Evolutionary conservation across 2,888 invertebrate species (phyloP).

Genomic region (Periphyllus acericola): DNA sequence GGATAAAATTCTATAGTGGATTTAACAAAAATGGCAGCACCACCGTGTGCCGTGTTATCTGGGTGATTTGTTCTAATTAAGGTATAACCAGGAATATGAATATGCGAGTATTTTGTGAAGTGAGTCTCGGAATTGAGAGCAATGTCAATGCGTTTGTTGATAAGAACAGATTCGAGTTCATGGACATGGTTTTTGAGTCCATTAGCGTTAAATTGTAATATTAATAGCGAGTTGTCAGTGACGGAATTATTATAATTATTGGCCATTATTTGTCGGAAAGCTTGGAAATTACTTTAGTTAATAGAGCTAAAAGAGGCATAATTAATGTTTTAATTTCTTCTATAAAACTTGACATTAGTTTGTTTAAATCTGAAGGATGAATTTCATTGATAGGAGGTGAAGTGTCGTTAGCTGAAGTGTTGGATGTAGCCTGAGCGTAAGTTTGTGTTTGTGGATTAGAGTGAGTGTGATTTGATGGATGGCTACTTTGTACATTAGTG

Average conservation of each 20-base stretch:
- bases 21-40: slow-evolving; percentile 11
- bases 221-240: slow-evolving; percentile 42
- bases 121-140: not conserved
- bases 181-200: no score
- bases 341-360: slow-evolving; percentile 2
- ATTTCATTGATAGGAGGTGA: slow-evolving; percentile 4
- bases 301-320: slow-evolving; percentile 10
- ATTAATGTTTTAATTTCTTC: slow-evolving; percentile 24
- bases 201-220: no score
- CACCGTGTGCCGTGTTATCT: not conserved
- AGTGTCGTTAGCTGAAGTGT: not conserved
- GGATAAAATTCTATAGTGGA: slow-evolving; percentile 30
- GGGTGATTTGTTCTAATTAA: slow-evolving; percentile 21
- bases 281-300: not conserved
- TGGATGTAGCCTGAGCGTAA: slow-evolving; percentile 13
- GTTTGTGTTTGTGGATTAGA: no score
- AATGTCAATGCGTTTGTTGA: not conserved
- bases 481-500: no score
- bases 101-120: not conserved
- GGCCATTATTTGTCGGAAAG: no score
- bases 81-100: not conserved
- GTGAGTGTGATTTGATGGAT: no score
- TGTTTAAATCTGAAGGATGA: slow-evolving; percentile 8
- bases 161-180: slow-evolving; percentile 16
- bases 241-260: no score